These are phyloP conservation scores for Vannuccia rotundouncinata DNA, from an alignment of 2,888 invertebrate genomes.

Conservation along the genomic window DNA sequence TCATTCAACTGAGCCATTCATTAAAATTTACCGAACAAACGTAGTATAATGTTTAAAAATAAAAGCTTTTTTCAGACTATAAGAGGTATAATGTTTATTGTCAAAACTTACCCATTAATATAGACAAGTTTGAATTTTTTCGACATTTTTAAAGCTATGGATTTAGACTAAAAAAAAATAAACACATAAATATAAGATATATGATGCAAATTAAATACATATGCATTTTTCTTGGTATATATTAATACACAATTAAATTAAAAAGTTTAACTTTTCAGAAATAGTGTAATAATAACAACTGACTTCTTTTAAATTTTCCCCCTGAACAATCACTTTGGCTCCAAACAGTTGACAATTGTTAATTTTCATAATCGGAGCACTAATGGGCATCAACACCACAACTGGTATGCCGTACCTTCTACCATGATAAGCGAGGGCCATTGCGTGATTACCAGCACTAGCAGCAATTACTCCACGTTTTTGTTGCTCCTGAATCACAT, in stretches of 20 bases:
- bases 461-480: slow-evolving; percentile 77
- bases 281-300: neutral
- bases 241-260: neutral
- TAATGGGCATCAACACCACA: slow-evolving; percentile 84
- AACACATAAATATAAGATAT: neutral
- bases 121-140: slow-evolving; percentile 64
- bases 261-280: neutral
- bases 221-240: neutral
- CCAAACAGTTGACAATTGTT: slow-evolving; percentile 76
- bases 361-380: slow-evolving; percentile 91
- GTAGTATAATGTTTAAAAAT: too few relatives aligned
- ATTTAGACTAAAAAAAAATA: slow-evolving; percentile 62
- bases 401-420: slow-evolving; percentile 60
- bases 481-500: slow-evolving; percentile 20
- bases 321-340: slow-evolving; percentile 75
- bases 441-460: slow-evolving; percentile 86
- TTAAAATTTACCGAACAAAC: too few relatives aligned
- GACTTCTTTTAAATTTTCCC: slow-evolving; percentile 70
- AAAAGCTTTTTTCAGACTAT: too few relatives aligned
- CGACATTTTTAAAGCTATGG: slow-evolving; percentile 69
- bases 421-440: slow-evolving; percentile 74
- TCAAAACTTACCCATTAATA: slow-evolving; percentile 35
- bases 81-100: too few relatives aligned
- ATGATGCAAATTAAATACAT: neutral
- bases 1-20: too few relatives aligned